Percentiles rank a stretch among this genome's conserved stretches.
Evolutionary conservation across 1,140 invertebrate species (phyloP).

Genomic region (Streblospio benedicti): DNA sequence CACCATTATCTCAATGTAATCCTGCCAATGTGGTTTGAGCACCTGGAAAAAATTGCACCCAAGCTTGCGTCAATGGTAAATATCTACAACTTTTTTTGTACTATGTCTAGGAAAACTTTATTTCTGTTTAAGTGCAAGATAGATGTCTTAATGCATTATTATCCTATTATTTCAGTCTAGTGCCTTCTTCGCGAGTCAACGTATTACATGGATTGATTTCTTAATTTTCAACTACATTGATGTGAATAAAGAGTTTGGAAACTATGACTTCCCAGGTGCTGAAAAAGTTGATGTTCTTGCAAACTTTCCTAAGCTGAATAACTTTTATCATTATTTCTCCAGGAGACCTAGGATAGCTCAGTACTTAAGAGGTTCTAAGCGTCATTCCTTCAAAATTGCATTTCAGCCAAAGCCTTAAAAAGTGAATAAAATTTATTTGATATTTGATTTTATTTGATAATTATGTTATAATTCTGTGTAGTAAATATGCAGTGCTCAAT

Average conservation of each 20-base stretch:
- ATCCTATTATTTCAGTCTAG: background rate
- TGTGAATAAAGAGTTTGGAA: background rate
- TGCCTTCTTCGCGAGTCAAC: background rate
- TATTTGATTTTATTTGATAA: no score
- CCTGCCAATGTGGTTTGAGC: background rate
- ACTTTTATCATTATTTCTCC: conserved; percentile 2
- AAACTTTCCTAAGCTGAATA: background rate
- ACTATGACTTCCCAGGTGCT: background rate
- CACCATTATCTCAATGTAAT: background rate
- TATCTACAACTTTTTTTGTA: background rate
- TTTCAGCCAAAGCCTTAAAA: no score
- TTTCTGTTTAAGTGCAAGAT: background rate
- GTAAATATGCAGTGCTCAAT: no score
- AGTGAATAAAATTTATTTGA: no score
- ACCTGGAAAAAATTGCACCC: conserved; percentile 3
- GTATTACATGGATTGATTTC: conserved; percentile 7
- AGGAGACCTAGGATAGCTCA: background rate
- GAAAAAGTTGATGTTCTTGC: background rate
- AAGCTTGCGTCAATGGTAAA: background rate
- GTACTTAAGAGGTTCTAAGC: conserved; percentile 3
- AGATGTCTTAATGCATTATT: background rate
- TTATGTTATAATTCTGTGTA: no score
- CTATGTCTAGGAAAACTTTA: no score
- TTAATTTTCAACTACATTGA: background rate
- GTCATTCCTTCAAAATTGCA: no score